Base-by-base conservation (phyloP, 1,140 invertebrate species). In the Copidosoma floridanum region DNA sequence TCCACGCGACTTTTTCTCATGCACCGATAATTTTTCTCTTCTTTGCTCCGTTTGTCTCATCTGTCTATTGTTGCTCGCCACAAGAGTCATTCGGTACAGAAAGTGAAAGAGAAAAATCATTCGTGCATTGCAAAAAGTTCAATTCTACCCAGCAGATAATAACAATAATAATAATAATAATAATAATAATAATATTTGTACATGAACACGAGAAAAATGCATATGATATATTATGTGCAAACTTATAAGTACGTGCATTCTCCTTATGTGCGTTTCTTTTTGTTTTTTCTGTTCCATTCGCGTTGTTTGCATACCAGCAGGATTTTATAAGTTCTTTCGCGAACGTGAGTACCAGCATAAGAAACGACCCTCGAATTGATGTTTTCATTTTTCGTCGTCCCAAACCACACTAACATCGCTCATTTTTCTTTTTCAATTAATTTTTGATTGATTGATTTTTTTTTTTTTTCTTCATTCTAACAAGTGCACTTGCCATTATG, bases 271-370 rank as follows among this genome's bases (percentile, higher is more conserved):
- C n/a, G n/a, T n/a, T n/a, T n/a, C n/a, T n/a, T n/a, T n/a, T n/a
- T 41, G 16, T 18, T 63, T 65, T 72, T 70, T 71, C 68, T 72
- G 71, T 72, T 72, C 63, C 71, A 72, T 71, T 70, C 65, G 63
- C 65, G 68, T 71, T 71, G 57, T 57, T 61, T 56, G 59, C 44
- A 32, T 50, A 63, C 67, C 63, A 63, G 64, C 68, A 73, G 71
- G 69, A 73, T 70, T 70, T 73, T 71, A 66, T 70, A 70, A 69
- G 65, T 69, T 72, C 67, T 66, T 67, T 70, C 67, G 66, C 54
- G 68, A 70, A 73, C 71, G 71, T 73, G 69, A 73, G 71, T 73
- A 73, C 69, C 55, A 60, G n/a, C n/a, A n/a, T n/a, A 48, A 50
- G 56, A 64, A 58, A 61, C 55, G 59, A 68, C 57, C 43, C 59